phyloP scores from a whole-genome alignment of 2,888 invertebrate genomes.

The Ctenicera cuprea region DNA sequence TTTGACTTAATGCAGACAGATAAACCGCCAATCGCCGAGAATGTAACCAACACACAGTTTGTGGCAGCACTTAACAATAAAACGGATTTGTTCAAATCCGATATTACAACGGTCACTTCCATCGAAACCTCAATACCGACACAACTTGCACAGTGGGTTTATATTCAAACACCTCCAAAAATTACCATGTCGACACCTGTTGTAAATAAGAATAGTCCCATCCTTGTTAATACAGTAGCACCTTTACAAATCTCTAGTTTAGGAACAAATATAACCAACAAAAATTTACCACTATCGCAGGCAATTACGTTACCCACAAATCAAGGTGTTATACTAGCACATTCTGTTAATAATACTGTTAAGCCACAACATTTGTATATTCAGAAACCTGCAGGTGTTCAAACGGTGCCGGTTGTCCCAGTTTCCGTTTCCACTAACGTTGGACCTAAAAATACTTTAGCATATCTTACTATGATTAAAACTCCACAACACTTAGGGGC shows the following conservation, averaged over 20 bases:
- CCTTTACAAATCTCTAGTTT: constrained; percentile 64
- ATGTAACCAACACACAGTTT: background rate
- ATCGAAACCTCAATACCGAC: constrained; percentile 50
- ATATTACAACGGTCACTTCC: constrained; percentile 18
- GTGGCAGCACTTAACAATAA: constrained; percentile 21
- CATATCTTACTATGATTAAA: constrained; percentile 77
- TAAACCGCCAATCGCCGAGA: background rate
- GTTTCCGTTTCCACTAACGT: constrained; percentile 72
- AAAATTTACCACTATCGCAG: constrained; percentile 50
- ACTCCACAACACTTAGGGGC: constrained; percentile 69
- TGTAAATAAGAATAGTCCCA: constrained; percentile 41
- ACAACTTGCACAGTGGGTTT: constrained; percentile 70
- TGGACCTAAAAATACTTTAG: constrained; percentile 71
- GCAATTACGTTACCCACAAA: constrained; percentile 48
- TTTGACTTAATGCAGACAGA: constrained; percentile 22
- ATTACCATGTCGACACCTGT: constrained; percentile 61
- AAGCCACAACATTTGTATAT: constrained; percentile 76
- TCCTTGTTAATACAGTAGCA: constrained; percentile 61
- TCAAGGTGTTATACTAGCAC: constrained; percentile 64
- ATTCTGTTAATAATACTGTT: constrained; percentile 54
- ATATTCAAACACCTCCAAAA: constrained; percentile 76
- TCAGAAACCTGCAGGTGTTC: constrained; percentile 73
- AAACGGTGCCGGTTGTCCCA: constrained; percentile 74
- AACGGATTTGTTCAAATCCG: background rate
- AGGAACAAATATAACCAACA: constrained; percentile 58